These are phyloP conservation scores for Phyto melanocephala DNA, from an alignment of 2,888 invertebrate genomes.

Conservation along the genomic window DNA sequence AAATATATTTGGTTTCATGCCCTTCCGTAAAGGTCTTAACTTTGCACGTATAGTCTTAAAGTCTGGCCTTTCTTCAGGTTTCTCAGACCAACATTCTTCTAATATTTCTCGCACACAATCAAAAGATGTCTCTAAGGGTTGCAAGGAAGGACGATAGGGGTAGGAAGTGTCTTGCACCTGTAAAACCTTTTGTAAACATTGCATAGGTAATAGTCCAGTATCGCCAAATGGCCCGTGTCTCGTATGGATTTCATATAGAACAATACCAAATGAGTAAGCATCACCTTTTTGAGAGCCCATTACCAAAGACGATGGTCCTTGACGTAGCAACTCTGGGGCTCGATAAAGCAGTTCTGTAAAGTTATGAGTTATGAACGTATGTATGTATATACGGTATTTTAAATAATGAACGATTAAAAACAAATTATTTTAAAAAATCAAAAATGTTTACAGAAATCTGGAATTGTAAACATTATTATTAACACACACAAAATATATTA, in stretches of 20 bases:
- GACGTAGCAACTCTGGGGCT: slow-evolving; percentile 88
- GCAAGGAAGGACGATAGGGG: slow-evolving; percentile 84
- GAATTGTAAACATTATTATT: too few relatives aligned
- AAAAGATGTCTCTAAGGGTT: slow-evolving; percentile 88
- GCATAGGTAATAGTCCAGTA: slow-evolving; percentile 83
- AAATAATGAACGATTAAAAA: too few relatives aligned
- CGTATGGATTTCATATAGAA: slow-evolving; percentile 92
- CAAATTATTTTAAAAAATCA: background rate
- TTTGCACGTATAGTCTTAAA: slow-evolving; percentile 89
- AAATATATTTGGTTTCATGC: slow-evolving; percentile 97
- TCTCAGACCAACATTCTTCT: slow-evolving; percentile 92
- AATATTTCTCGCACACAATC: slow-evolving; percentile 92
- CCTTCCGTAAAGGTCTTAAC: slow-evolving; percentile 89
- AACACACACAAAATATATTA: too few relatives aligned
- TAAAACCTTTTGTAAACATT: slow-evolving; percentile 79
- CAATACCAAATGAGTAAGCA: slow-evolving; percentile 91
- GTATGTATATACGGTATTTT: background rate
- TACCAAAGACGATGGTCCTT: slow-evolving; percentile 77
- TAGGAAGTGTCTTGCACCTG: slow-evolving; percentile 74
- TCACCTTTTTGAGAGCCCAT: slow-evolving; percentile 87
- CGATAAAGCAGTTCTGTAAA: slow-evolving; percentile 86
- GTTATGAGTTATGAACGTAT: background rate
- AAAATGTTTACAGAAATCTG: too few relatives aligned
- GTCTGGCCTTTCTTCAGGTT: slow-evolving; percentile 88
- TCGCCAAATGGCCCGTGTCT: slow-evolving; percentile 92